Evolutionary conservation across 2,888 invertebrate genomes (phyloP).

Genomic region (Crioceris asparagi): DNA sequence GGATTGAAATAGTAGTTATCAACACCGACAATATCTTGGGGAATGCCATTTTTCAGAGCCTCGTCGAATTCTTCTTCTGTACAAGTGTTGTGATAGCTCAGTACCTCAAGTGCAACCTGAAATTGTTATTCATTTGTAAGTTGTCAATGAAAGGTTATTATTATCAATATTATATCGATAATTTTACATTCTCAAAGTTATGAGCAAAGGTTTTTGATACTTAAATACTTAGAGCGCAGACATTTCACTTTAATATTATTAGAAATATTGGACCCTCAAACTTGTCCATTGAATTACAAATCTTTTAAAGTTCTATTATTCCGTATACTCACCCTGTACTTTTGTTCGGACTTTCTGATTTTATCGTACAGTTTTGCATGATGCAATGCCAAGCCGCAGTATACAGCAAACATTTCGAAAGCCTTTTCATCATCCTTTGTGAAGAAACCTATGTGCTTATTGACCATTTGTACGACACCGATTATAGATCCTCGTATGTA

Average conservation of each 20-base stretch:
- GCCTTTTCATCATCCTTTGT: conserved; percentile 64
- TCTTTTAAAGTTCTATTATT: not conserved
- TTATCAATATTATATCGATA: not conserved
- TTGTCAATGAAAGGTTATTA: not conserved
- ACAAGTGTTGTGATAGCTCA: conserved; percentile 75
- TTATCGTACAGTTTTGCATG: conserved; percentile 78
- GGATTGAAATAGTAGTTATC: conserved; percentile 62
- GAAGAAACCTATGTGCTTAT: conserved; percentile 49
- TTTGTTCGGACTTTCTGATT: conserved; percentile 72
- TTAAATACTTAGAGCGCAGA: too few relatives aligned
- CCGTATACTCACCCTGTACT: conserved; percentile 50
- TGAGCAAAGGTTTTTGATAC: not conserved
- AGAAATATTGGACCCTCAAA: too few relatives aligned
- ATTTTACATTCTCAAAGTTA: not conserved
- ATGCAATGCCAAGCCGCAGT: conserved; percentile 76
- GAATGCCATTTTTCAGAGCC: conserved; percentile 27
- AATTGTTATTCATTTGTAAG: conserved; percentile 1
- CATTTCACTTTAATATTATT: too few relatives aligned
- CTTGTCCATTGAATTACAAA: too few relatives aligned
- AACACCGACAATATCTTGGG: conserved; percentile 31
- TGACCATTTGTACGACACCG: conserved; percentile 83
- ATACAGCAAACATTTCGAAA: conserved; percentile 74
- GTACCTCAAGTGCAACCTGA: conserved; percentile 46
- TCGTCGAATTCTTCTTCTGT: conserved; percentile 53
- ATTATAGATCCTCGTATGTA: conserved; percentile 68